A percentile compares a stretch with the other conserved stretches of the same genome.
These are phyloP conservation scores for Tragulus kanchil DNA, from an alignment of 2,113 vertebrate genomes.

Conservation along the genomic window DNA sequence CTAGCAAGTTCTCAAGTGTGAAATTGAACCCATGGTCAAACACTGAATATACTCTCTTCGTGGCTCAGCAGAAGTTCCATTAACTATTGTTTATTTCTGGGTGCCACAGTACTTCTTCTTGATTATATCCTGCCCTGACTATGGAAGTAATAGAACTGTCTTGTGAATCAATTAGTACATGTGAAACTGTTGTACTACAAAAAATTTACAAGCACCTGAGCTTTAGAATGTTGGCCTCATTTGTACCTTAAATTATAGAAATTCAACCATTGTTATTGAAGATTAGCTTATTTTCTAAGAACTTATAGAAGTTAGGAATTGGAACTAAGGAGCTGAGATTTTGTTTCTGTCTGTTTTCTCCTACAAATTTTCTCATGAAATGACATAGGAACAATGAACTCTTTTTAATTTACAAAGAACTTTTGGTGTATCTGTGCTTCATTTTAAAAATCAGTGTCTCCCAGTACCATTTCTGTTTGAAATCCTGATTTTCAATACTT, in stretches of 20 bases:
- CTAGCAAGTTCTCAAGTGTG: conserved; percentile 73
- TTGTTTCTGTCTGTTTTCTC: neutral
- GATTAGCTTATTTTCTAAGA: conserved; percentile 46
- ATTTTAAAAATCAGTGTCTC: neutral
- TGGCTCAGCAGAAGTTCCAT: conserved; percentile 68
- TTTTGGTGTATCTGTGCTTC: neutral
- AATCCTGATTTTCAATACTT: conserved; percentile 14
- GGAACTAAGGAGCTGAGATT: conserved; percentile 54
- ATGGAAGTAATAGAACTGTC: conserved; percentile 62
- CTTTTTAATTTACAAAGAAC: neutral
- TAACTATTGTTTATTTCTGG: conserved; percentile 77
- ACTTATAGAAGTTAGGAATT: conserved; percentile 42
- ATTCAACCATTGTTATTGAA: conserved; percentile 8
- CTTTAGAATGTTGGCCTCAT: conserved; percentile 52
- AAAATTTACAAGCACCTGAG: conserved; percentile 60
- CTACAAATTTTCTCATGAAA: neutral
- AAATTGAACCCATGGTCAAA: conserved; percentile 73
- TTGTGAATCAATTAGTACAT: conserved; percentile 65
- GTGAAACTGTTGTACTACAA: conserved; percentile 10
- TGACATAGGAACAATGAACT: neutral
- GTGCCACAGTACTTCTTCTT: conserved; percentile 61
- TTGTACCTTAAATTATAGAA: conserved; percentile 69
- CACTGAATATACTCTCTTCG: conserved; percentile 61
- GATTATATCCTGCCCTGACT: conserved; percentile 63
- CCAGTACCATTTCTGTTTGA: neutral